A percentile compares a stretch with the other conserved stretches of the same genome.
phyloP scores from a whole-genome alignment of 2,888 invertebrate genomes.

The Xanthia togata region DNA sequence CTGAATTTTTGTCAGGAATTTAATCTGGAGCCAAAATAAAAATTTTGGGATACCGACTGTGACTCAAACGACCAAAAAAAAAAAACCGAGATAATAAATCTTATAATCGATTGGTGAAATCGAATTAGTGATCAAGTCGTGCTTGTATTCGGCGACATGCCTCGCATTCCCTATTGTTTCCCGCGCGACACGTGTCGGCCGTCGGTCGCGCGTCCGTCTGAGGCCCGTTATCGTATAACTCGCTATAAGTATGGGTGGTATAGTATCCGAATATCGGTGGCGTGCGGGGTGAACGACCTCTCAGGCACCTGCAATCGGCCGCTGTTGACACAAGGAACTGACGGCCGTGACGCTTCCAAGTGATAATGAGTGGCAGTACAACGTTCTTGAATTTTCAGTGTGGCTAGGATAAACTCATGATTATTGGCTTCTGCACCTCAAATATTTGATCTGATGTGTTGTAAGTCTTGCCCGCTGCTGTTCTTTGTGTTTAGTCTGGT shows the following conservation, averaged over 20 bases:
- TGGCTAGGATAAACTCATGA: conserved; percentile 59
- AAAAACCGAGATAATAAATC: conserved; percentile 36
- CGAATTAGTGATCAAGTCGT: conserved; percentile 48
- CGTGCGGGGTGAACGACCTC: conserved; percentile 85
- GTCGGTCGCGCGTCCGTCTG: conserved; percentile 71
- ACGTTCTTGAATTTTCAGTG: conserved; percentile 76
- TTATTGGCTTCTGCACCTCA: conserved; percentile 33
- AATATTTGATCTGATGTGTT: conserved; percentile 52
- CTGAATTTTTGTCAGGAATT: background rate
- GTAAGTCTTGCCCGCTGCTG: conserved; percentile 14
- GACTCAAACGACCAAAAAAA: conserved; percentile 24
- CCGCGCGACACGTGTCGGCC: conserved; percentile 73
- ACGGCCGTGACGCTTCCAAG: conserved; percentile 80
- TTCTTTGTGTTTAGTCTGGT: conserved; percentile 24
- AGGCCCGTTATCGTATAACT: conserved; percentile 81
- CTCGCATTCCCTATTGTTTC: conserved; percentile 69
- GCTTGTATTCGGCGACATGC: conserved; percentile 61
- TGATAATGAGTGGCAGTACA: conserved; percentile 85
- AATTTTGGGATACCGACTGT: background rate
- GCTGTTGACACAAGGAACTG: conserved; percentile 86
- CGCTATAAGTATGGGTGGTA: conserved; percentile 78
- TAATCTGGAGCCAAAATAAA: background rate
- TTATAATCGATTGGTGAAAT: conserved; percentile 40
- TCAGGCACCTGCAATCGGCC: conserved; percentile 87
- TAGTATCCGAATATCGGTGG: conserved; percentile 88